Conservation (phyloP, 2,113 vertebrate genomes). For the Pangasianodon gigas region DNA sequence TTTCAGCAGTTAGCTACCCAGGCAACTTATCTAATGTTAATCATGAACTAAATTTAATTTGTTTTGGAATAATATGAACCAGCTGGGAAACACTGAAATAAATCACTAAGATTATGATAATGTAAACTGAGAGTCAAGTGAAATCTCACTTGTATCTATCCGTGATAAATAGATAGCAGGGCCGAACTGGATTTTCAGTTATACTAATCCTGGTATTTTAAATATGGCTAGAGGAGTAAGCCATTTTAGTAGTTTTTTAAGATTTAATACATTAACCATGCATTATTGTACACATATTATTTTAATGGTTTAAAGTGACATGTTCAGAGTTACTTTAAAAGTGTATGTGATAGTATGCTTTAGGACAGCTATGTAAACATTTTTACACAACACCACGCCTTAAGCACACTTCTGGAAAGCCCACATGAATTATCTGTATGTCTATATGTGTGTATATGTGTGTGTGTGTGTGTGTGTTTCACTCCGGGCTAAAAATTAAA, state of each 20-base stretch:
- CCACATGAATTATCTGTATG: neutral
- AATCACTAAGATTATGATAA: neutral
- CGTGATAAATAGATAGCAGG: neutral
- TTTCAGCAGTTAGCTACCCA: too few species aligned
- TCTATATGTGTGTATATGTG: neutral
- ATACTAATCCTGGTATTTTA: neutral
- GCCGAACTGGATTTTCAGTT: neutral
- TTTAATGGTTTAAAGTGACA: neutral
- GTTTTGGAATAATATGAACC: neutral
- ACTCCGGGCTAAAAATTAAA: constrained; percentile 11
- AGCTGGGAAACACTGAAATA: neutral
- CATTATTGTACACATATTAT: neutral
- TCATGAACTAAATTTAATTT: neutral
- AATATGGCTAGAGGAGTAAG: neutral
- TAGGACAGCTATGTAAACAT: too few species aligned
- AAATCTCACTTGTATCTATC: neutral
- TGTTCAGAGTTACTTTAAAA: neutral
- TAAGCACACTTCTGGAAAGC: neutral
- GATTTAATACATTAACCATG: neutral
- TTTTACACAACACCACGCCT: neutral
- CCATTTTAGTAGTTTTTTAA: neutral
- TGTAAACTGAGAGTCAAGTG: neutral
- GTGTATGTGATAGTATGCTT: neutral
- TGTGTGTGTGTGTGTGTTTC: constrained; percentile 20
- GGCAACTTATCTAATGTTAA: neutral